Base-by-base conservation (phyloP, 2,888 invertebrate species). In the Bombyx huttoni region DNA sequence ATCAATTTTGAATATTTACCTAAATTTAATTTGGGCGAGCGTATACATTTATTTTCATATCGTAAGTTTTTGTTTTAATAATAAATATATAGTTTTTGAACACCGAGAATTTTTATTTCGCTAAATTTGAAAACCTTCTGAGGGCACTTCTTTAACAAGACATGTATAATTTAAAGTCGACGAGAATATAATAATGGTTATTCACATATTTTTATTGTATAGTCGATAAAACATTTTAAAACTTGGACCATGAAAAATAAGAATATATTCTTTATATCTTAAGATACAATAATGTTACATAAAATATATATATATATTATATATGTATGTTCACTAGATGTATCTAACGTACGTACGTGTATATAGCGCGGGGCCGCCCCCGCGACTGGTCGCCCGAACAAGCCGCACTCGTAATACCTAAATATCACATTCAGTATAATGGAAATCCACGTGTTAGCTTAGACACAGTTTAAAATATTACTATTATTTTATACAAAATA, bases 341-440 rank as follows among this genome's bases (percentile, higher is more conserved):
- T 85, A 79, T 75, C 75, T 73, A 73, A 73, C 71, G 73, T 80
- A 81, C 78, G 83, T 81, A 76, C 76, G 83, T 79, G 82, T 82
- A 77, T 75, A 77, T 72, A 70, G 69, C 67, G 67, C 68, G 64
- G 67, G 70, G 58, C 66, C 60, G 59, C 62, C 70, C 71, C 70
- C 66, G 62, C 63, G 63, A 67, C 61, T 68, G 68, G 67, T 72
- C 75, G 67, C 72, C 70, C 81, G 75, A 40, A 40, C 40, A 40
- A 81, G 79, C 86, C 85, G 84, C 86, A 80, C 75, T 80, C 78
- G 80, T 87, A 88, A 83, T 81, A 84, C 80, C 89, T 89, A 89
- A 86, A 87, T 89, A 89, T 89, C 89, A 89, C 89, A 89, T 89
- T 89, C 82, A 88, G 85, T 88, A 89, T 84, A 83, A 89, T 87